These are phyloP conservation scores for Spisula subtruncata DNA, from an alignment of 2,888 invertebrate genomes.

Conservation along the genomic window DNA sequence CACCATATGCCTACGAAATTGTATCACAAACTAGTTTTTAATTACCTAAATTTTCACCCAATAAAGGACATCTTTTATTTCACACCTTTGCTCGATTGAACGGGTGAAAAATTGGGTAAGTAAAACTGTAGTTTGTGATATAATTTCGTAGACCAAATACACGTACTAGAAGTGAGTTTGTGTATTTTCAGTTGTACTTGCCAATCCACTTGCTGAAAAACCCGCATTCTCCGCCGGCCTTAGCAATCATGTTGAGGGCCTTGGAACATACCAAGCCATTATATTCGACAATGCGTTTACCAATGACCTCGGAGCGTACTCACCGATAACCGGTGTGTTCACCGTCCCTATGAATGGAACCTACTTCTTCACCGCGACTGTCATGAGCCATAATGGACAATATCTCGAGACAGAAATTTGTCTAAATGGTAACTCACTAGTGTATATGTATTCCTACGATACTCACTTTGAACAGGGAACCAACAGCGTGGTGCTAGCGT, in stretches of 20 bases:
- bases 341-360: conserved; percentile 4
- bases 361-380: conserved; percentile 27
- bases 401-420: background rate
- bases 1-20: no score
- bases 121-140: no score
- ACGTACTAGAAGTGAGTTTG: background rate
- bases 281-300: conserved; percentile 14
- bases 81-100: no score
- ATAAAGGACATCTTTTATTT: no score
- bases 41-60: no score
- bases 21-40: no score
- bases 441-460: conserved; percentile 9
- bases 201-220: background rate
- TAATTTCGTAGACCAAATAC: no score
- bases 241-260: background rate
- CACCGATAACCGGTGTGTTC: conserved; percentile 20
- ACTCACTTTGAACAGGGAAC: conserved; percentile 9
- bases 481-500: conserved; percentile 12
- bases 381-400: conserved; percentile 14
- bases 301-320: conserved; percentile 3
- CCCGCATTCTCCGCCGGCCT: conserved; percentile 17
- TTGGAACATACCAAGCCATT: conserved; percentile 16
- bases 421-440: background rate
- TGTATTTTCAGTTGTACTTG: conserved; percentile 7
- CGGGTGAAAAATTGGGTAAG: no score